These are phyloP conservation scores for Drosophila peninsularis DNA, from an alignment of 2,888 invertebrate species.

Conservation along the genomic window DNA sequence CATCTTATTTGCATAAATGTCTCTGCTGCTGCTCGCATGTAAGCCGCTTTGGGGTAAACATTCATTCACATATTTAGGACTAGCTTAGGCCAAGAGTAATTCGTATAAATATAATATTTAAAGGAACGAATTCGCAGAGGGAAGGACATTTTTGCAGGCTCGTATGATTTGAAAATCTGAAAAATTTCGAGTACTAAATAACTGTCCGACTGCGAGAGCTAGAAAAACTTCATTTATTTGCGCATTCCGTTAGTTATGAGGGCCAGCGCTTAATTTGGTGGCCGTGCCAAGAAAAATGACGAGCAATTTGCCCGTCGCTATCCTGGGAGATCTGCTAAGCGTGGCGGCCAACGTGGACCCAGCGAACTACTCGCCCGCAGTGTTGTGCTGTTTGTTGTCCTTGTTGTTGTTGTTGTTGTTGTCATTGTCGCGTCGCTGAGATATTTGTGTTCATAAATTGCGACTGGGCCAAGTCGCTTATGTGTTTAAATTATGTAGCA, in stretches of 20 bases:
- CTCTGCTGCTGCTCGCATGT: neutral
- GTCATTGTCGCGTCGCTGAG: slow-evolving; percentile 37
- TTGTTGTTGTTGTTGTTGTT: neutral
- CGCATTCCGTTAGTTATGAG: slow-evolving; percentile 21
- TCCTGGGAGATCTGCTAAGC: slow-evolving; percentile 23
- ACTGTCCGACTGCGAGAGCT: neutral
- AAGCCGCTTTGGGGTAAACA: slow-evolving; percentile 6
- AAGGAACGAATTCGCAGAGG: neutral
- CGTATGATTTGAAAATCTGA: neutral
- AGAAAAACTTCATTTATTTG: slow-evolving; percentile 5
- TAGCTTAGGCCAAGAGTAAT: slow-evolving; percentile 6
- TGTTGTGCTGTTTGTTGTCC: neutral
- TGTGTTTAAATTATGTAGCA: slow-evolving; percentile 69
- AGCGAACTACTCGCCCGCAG: slow-evolving; percentile 28
- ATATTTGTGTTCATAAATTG: slow-evolving; percentile 64
- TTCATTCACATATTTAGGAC: slow-evolving; percentile 1
- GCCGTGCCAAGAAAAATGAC: slow-evolving; percentile 37
- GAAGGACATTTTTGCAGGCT: neutral
- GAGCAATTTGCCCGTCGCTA: slow-evolving; percentile 38
- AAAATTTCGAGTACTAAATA: slow-evolving; percentile 10
- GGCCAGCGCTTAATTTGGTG: slow-evolving; percentile 28
- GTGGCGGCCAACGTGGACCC: neutral
- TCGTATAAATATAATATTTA: neutral
- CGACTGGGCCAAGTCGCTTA: slow-evolving; percentile 57
- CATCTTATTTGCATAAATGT: slow-evolving; percentile 3